Base-by-base conservation (phyloP, 2,888 invertebrate genomes). In the Seira sanloemensis region DNA sequence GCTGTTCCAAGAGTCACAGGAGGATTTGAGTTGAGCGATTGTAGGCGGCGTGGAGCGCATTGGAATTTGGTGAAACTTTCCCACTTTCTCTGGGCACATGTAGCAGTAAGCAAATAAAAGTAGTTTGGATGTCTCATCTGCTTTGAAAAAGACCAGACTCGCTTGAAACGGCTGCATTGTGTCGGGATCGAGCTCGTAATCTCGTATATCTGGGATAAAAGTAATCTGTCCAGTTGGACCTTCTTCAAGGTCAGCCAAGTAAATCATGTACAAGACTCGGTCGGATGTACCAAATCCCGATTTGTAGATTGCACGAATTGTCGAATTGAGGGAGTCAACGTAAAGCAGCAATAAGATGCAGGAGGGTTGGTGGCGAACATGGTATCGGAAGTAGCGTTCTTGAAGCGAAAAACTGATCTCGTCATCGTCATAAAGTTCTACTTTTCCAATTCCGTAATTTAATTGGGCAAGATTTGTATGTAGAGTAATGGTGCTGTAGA, bases 21-120 rank as follows among this genome's bases (percentile, higher is more conserved):
- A 23, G 46, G 19, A 19, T 58, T 58, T 67, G 7, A 69, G 21
- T 21, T 54, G 16, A n/a, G 76, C 67, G 1, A 77, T 16, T 27
- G 54, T 9, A 25, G 50, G 54, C 18, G n/a, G 9, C 67, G 26
- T 2, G 1, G 21, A 2, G 65, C 26, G 23, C 46, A 67, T 65
- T 68, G 67, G 25, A 37, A 37, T 4, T 37, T 37, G 37, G 16
- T 76, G 76, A 26, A 68, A 46, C 19, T 76, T 76, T 23, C 68
- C 50, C 19, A 76, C 27, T 25, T 27, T 19, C 21, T 66, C 24
- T 76, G 76, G 67, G 50, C 66, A 76, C 16, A 65, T 24, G 50
- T 76, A 76, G 46, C 76, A 76, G 26, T 76, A 75, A 1, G 66
- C 50, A 2, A 75, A 5, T 12, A 66, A 37, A 37, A 12, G 4